Conservation (phyloP, 1,140 invertebrate genomes). For the Leptoteleia sp. region DNA sequence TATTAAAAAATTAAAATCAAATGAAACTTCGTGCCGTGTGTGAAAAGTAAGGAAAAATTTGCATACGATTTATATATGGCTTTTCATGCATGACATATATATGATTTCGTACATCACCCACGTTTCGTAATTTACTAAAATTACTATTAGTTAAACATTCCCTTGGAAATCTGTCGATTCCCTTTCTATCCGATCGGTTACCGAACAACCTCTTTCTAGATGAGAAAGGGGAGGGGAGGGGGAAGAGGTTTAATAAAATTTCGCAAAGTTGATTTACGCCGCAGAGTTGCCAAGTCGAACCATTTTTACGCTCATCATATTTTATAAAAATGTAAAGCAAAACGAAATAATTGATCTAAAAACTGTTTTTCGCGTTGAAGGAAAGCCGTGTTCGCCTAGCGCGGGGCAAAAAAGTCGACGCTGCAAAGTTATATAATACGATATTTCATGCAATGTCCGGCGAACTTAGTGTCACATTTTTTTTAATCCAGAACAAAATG, state of each 20-base stretch:
- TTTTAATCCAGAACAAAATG: conserved; percentile 25
- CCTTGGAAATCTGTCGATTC: no score
- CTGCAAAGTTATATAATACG: conserved; percentile 42
- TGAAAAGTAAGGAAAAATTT: no score
- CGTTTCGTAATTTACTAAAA: no score
- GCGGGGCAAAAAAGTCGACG: conserved; percentile 18
- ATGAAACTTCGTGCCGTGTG: no score
- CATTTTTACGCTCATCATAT: conserved; percentile 30
- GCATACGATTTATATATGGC: no score
- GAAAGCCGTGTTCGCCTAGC: conserved; percentile 4
- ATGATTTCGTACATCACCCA: no score
- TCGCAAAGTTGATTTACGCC: conserved; percentile 5
- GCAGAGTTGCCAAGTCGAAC: not conserved
- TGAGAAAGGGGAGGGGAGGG: no score
- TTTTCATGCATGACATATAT: no score
- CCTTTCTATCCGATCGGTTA: no score
- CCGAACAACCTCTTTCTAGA: no score
- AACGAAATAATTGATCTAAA: conserved; percentile 51
- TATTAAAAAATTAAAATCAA: no score
- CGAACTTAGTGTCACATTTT: conserved; percentile 40
- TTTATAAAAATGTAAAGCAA: conserved; percentile 33
- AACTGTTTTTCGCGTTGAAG: conserved; percentile 23
- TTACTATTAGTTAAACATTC: no score
- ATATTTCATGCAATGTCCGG: conserved; percentile 53
- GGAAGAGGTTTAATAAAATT: not conserved